Conservation (phyloP, 1,140 invertebrate species). For the Drosophila orena region DNA sequence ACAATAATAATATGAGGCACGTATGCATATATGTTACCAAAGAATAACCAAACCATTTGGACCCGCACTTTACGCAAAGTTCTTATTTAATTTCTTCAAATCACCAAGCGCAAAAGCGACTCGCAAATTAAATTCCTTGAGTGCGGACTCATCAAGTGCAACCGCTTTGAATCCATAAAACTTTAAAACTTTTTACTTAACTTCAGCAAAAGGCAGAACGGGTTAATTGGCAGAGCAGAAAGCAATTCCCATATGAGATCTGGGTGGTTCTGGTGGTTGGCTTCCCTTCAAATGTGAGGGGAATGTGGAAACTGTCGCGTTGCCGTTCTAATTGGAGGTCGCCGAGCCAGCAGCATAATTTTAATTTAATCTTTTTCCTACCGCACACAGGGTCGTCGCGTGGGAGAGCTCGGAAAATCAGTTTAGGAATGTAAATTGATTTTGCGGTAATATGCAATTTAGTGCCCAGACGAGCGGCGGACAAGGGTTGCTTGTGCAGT, state of each 20-base stretch:
- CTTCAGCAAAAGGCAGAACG: constrained; percentile 18
- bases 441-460: constrained; percentile 82
- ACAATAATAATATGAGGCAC: constrained; percentile 1
- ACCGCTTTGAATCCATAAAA: constrained; percentile 41
- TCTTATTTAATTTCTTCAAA: constrained; percentile 21
- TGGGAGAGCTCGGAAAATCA: constrained; percentile 57
- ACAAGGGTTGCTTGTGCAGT: constrained; percentile 20
- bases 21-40: constrained; percentile 17
- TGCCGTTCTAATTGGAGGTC: constrained; percentile 65
- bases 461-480: constrained; percentile 21
- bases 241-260: constrained; percentile 40
- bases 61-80: constrained; percentile 5
- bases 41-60: constrained; percentile 24
- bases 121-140: constrained; percentile 11
- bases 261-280: background rate
- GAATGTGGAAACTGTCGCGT: constrained; percentile 33
- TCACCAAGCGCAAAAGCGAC: constrained; percentile 11
- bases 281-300: background rate
- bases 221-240: constrained; percentile 44
- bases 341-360: constrained; percentile 62
- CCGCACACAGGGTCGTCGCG: constrained; percentile 29
- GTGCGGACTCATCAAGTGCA: constrained; percentile 30
- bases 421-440: constrained; percentile 83
- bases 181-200: constrained; percentile 22
- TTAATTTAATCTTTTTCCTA: constrained; percentile 81